Evolutionary conservation across 2,113 vertebrate species (phyloP).

Genomic region (Scomber japonicus): DNA sequence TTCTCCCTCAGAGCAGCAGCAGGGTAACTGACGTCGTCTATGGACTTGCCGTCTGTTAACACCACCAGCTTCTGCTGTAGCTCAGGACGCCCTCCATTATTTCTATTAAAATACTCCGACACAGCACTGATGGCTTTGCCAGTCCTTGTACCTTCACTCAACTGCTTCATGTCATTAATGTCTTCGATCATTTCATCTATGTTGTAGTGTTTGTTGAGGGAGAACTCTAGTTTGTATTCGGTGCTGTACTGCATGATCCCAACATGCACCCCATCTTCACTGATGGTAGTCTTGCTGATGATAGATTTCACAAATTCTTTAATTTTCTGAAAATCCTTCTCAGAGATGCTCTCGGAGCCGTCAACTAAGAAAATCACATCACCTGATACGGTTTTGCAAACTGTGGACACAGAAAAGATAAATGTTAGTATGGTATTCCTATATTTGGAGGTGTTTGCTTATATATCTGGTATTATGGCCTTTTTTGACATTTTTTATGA

Average conservation of each 20-base stretch:
- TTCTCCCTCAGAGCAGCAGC: constrained; percentile 80
- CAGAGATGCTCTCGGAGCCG: constrained; percentile 81
- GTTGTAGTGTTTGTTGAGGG: constrained; percentile 56
- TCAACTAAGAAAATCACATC: constrained; percentile 87
- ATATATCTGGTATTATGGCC: too few relatives aligned
- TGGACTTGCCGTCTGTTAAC: constrained; percentile 81
- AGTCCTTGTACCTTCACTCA: constrained; percentile 62
- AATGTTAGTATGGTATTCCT: neutral
- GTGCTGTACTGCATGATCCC: constrained; percentile 87
- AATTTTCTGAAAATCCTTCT: constrained; percentile 77
- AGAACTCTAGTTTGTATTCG: constrained; percentile 70
- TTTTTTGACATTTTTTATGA: too few relatives aligned
- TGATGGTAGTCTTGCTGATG: constrained; percentile 72
- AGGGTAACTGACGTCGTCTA: constrained; percentile 74
- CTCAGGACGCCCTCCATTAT: constrained; percentile 72
- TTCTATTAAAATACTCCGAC: constrained; percentile 75
- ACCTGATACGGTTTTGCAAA: constrained; percentile 78
- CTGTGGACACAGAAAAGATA: constrained; percentile 58
- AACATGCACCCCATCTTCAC: constrained; percentile 73
- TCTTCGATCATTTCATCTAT: constrained; percentile 53
- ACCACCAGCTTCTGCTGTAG: constrained; percentile 82
- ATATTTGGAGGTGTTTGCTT: too few relatives aligned
- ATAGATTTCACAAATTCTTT: constrained; percentile 82
- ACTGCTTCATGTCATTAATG: constrained; percentile 73
- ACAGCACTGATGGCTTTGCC: constrained; percentile 79